phyloP scores from a whole-genome alignment of 2,888 invertebrate species.

The Volucella zonaria region DNA sequence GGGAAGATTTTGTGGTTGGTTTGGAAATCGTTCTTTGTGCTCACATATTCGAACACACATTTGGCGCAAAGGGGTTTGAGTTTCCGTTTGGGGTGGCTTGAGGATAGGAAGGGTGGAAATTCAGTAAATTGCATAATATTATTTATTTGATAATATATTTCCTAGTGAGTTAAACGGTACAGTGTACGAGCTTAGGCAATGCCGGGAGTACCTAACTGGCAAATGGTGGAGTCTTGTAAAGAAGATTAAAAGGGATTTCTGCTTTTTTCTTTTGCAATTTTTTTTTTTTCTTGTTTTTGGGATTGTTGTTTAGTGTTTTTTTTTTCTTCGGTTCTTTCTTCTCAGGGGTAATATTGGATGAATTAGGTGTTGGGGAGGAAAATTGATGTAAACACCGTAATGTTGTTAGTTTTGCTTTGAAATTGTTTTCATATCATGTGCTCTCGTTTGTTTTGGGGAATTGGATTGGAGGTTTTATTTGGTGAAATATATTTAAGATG shows the following conservation, averaged over 20 bases:
- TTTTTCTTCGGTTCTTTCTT: not conserved
- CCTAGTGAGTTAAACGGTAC: constrained; percentile 1
- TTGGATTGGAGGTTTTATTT: constrained; percentile 9
- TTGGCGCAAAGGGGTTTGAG: not conserved
- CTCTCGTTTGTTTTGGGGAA: not conserved
- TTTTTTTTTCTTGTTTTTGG: no score
- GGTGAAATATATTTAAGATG: constrained; percentile 8
- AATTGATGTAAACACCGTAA: constrained; percentile 37
- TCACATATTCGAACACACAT: not conserved
- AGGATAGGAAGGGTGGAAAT: no score
- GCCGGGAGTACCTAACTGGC: constrained; percentile 7
- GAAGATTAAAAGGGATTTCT: constrained; percentile 27
- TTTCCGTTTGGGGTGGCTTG: not conserved
- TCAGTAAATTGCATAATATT: constrained; percentile 19
- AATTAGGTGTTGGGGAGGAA: constrained; percentile 10
- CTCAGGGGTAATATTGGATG: constrained; percentile 5
- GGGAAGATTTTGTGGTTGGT: constrained; percentile 45
- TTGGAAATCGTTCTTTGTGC: not conserved
- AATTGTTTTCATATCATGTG: not conserved
- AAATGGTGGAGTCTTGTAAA: constrained; percentile 15
- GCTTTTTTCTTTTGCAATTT: not conserved
- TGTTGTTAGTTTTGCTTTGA: constrained; percentile 5
- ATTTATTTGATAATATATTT: constrained; percentile 47
- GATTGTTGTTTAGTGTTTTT: not conserved
- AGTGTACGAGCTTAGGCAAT: constrained; percentile 15